Percentiles rank a stretch among this genome's conserved stretches.
Conservation (phyloP, 2,797 vertebrate genomes). For the Tolypeutes matacus region DNA sequence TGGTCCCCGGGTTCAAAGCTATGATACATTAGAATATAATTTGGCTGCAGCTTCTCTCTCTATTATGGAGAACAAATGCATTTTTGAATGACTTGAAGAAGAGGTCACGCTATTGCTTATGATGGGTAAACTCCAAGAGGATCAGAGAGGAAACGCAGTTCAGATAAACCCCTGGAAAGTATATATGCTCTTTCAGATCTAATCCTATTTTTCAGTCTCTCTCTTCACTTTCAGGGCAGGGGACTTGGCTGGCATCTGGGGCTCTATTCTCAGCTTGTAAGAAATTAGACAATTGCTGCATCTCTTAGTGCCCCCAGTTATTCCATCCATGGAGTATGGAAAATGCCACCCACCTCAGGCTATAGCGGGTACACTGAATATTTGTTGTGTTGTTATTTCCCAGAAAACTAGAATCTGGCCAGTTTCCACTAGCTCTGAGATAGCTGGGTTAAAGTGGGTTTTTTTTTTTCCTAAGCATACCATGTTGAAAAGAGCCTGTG, state of each 20-base stretch:
- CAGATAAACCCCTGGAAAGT: conserved; percentile 73
- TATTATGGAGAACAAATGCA: conserved; percentile 81
- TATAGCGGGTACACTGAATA: background rate
- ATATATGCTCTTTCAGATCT: conserved; percentile 56
- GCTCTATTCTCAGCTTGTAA: conserved; percentile 46
- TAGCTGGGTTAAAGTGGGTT: background rate
- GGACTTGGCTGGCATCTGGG: conserved; percentile 38
- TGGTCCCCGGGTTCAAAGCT: conserved; percentile 77
- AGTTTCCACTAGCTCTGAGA: background rate
- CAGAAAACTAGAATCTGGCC: background rate
- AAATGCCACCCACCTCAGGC: background rate
- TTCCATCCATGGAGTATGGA: background rate
- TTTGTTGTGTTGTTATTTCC: background rate
- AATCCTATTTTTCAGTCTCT: conserved; percentile 67
- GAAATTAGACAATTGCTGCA: conserved; percentile 3
- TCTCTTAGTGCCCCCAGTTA: background rate
- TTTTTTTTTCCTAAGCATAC: background rate
- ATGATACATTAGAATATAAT: conserved; percentile 82
- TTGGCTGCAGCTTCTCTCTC: conserved; percentile 80
- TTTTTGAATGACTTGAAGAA: conserved; percentile 81
- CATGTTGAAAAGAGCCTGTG: background rate
- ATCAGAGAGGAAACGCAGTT: conserved; percentile 70
- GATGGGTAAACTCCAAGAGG: conserved; percentile 71
- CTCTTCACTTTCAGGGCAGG: conserved; percentile 68
- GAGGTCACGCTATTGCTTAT: conserved; percentile 74